Conservation (phyloP, 2,113 vertebrate species). For the Willisornis vidua region DNA sequence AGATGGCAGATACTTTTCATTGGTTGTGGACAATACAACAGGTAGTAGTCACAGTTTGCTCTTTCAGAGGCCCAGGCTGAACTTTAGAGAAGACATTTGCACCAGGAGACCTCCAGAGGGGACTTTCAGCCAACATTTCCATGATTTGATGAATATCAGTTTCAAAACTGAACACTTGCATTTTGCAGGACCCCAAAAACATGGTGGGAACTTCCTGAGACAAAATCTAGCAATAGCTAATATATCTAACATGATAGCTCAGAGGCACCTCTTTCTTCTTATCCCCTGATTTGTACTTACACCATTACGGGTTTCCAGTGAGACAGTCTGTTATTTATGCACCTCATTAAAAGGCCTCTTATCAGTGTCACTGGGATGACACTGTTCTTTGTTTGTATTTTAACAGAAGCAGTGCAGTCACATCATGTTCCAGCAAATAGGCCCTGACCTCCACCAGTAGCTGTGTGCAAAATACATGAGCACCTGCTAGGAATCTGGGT, state of each 20-base stretch:
- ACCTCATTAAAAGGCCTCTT: neutral
- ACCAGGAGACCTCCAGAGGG: neutral
- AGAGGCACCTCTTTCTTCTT: neutral
- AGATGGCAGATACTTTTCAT: neutral
- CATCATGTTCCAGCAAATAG: conserved; percentile 7
- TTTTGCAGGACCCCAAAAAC: neutral
- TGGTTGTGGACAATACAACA: neutral
- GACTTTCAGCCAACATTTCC: neutral
- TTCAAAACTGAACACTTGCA: neutral
- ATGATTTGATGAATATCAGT: neutral
- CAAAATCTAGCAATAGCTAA: neutral
- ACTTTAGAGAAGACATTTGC: neutral
- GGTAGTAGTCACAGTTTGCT: neutral
- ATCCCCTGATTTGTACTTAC: neutral
- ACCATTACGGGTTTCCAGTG: neutral
- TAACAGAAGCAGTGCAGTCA: neutral
- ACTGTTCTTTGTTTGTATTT: conserved; percentile 1
- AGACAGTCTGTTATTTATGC: neutral
- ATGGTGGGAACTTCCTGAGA: neutral
- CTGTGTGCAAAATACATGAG: neutral
- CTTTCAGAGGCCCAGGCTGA: neutral
- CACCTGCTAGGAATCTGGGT: neutral
- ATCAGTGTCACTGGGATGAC: neutral
- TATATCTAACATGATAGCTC: neutral
- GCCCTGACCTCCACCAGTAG: neutral